Percentiles rank a stretch among this genome's conserved stretches.
Evolutionary conservation across 2,113 vertebrate species (phyloP).

Genomic region (Stictonetta naevosa): DNA sequence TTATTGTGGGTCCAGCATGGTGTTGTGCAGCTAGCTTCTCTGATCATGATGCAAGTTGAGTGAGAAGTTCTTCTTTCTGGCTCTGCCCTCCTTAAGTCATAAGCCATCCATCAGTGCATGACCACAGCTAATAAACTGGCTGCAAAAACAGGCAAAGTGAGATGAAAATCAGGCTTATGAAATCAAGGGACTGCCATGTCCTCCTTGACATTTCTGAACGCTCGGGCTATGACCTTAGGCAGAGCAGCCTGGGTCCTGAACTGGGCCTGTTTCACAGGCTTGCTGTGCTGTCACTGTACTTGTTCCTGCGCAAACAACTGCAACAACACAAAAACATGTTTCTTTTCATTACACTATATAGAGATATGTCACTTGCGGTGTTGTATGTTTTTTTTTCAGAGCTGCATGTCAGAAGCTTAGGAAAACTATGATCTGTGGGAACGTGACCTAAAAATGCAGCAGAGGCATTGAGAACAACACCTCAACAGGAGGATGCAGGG

Average conservation of each 20-base stretch:
- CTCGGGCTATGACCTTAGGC: rapidly evolving
- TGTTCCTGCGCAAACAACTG: background rate
- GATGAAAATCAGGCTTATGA: background rate
- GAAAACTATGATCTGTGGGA: background rate
- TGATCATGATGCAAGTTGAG: background rate
- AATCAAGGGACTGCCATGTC: background rate
- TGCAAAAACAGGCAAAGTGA: background rate
- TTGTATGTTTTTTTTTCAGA: background rate
- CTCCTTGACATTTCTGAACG: background rate
- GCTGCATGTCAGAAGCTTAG: background rate
- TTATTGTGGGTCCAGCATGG: too few species aligned
- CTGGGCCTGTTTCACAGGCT: background rate
- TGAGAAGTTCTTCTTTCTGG: background rate
- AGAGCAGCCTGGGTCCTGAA: background rate
- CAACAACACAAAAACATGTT: background rate
- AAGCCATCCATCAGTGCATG: background rate
- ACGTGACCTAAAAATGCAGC: background rate
- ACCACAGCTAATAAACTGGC: background rate
- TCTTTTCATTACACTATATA: background rate
- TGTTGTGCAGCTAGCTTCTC: background rate
- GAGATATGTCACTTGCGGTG: background rate
- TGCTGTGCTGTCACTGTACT: background rate
- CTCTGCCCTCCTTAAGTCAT: rapidly evolving
- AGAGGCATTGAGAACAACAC: background rate
- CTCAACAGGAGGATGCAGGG: rapidly evolving